Evolutionary conservation across 2,888 invertebrate genomes (phyloP).

Genomic region (Volucella bombylans): DNA sequence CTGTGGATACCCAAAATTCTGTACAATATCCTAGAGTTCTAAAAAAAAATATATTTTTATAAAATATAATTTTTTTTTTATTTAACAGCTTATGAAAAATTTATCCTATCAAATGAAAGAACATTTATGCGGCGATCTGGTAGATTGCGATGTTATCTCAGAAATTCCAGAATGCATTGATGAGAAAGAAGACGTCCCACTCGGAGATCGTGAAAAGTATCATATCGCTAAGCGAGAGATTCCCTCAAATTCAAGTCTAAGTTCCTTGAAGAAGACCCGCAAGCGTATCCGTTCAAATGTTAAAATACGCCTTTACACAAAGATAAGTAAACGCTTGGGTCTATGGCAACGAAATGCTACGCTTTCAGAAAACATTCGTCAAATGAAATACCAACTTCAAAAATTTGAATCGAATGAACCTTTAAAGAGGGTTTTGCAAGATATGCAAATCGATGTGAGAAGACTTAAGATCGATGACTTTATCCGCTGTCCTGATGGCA

Average conservation of each 20-base stretch:
- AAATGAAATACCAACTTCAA: slow-evolving; percentile 74
- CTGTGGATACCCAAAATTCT: slow-evolving; percentile 73
- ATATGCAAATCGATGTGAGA: slow-evolving; percentile 75
- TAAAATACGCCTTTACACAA: slow-evolving; percentile 75
- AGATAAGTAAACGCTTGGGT: slow-evolving; percentile 75
- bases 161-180: slow-evolving; percentile 74
- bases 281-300: slow-evolving; percentile 68
- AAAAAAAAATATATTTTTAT: no score
- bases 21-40: slow-evolving; percentile 33
- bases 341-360: slow-evolving; percentile 78
- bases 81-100: slow-evolving; percentile 38
- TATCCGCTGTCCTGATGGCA: slow-evolving; percentile 83
- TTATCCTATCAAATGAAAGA: slow-evolving; percentile 70
- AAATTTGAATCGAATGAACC: slow-evolving; percentile 72
- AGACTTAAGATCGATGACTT: slow-evolving; percentile 75
- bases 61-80: not conserved
- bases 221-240: slow-evolving; percentile 59
- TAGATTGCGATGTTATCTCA: slow-evolving; percentile 75
- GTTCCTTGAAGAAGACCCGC: slow-evolving; percentile 18
- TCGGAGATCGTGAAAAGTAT: slow-evolving; percentile 62
- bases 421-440: slow-evolving; percentile 68
- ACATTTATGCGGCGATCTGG: slow-evolving; percentile 74
- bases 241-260: not conserved
- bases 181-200: slow-evolving; percentile 35
- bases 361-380: slow-evolving; percentile 75